Evolutionary conservation across 2,113 vertebrate genomes (phyloP).

Genomic region (Lota lota): DNA sequence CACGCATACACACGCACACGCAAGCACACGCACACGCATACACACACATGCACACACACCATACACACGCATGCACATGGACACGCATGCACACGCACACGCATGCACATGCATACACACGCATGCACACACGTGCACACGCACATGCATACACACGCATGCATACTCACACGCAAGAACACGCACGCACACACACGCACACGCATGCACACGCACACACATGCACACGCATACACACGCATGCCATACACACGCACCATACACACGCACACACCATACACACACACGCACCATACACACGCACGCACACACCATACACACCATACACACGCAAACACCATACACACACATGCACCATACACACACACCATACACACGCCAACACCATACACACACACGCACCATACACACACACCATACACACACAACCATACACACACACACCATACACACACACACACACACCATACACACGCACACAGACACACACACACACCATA

Average conservation of each 20-base stretch:
- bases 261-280: too few relatives aligned
- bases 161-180: slow-evolving; percentile 2
- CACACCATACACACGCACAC: background rate
- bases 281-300: too few relatives aligned
- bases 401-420: too few relatives aligned
- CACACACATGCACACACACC: too few relatives aligned
- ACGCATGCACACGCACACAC: background rate
- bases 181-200: slow-evolving; percentile 1
- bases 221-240: too few relatives aligned
- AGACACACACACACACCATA: too few relatives aligned
- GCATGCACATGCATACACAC: too few relatives aligned
- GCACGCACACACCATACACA: too few relatives aligned
- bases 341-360: background rate
- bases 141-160: slow-evolving; percentile 13
- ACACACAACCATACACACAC: slow-evolving; percentile 12
- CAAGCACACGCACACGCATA: too few relatives aligned
- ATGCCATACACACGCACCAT: background rate
- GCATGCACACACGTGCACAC: background rate
- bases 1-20: slow-evolving; percentile 6
- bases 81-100: background rate
- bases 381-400: too few relatives aligned
- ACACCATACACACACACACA: background rate
- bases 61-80: slow-evolving; percentile 6
- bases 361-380: too few relatives aligned
- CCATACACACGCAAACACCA: too few relatives aligned